A percentile compares a stretch with the other conserved stretches of the same genome.
Conservation (phyloP, 2,113 vertebrate species). For the Serilophus lunatus region DNA sequence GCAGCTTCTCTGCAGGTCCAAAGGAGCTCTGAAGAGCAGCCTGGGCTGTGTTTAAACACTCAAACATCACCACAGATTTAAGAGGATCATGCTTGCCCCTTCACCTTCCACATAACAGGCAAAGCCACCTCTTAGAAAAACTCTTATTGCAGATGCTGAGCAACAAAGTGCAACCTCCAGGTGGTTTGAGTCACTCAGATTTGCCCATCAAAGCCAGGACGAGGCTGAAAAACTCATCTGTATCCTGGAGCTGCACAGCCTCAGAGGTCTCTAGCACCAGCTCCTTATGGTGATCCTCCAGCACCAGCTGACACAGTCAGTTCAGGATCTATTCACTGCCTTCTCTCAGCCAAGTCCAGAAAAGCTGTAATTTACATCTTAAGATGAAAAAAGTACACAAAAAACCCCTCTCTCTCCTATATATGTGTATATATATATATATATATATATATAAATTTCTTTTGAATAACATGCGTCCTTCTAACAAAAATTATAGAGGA, state of each 20-base stretch:
- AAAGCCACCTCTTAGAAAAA: background rate
- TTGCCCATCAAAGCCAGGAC: background rate
- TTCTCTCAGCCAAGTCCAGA: background rate
- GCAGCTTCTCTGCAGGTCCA: background rate
- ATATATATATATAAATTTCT: background rate
- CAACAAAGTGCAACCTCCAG: background rate
- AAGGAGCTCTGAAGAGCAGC: background rate
- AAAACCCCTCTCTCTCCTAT: background rate
- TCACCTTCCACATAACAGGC: background rate
- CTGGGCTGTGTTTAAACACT: background rate
- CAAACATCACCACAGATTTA: background rate
- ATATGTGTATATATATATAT: background rate
- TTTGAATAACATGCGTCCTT: background rate
- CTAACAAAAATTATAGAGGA: constrained; percentile 39
- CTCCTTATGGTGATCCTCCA: background rate
- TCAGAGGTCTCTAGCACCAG: background rate
- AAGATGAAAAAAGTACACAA: background rate
- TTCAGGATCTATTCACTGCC: background rate
- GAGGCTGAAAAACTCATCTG: background rate
- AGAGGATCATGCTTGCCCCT: background rate
- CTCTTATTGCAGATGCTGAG: background rate
- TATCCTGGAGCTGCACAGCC: background rate
- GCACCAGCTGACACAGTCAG: background rate
- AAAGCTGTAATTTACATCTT: constrained; percentile 15
- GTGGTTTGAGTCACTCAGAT: background rate